Conservation (phyloP, 2,113 vertebrate species). For the Centrocercus urophasianus region DNA sequence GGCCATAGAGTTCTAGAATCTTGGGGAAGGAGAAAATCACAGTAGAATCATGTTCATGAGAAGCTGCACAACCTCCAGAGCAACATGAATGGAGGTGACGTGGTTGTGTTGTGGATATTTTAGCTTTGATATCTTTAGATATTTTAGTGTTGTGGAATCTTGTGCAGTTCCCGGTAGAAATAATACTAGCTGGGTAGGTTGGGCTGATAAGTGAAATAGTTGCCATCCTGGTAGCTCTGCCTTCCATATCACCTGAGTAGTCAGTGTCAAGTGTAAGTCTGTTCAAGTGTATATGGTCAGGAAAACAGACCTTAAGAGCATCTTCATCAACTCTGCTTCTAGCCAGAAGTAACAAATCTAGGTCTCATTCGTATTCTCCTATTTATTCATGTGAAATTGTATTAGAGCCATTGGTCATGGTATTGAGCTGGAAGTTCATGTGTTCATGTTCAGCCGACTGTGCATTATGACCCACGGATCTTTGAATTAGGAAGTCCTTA, state of each 20-base stretch:
- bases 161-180: neutral
- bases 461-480: neutral
- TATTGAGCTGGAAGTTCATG: neutral
- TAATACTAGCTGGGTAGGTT: neutral
- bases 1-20: neutral
- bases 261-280: neutral
- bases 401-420: neutral
- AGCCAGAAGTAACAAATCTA: neutral
- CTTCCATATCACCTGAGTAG: neutral
- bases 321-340: neutral
- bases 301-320: neutral
- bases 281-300: neutral
- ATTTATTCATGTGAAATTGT: neutral
- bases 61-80: neutral
- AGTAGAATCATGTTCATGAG: neutral
- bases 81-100: neutral
- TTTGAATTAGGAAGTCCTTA: neutral
- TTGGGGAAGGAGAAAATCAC: fast-evolving
- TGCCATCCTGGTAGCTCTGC: neutral
- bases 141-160: no score
- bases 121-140: neutral
- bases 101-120: neutral
- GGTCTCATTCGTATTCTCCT: neutral
- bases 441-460: neutral
- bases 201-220: neutral